Conservation (phyloP, 2,797 vertebrate species). For the Periophthalmus magnuspinnatus region DNA sequence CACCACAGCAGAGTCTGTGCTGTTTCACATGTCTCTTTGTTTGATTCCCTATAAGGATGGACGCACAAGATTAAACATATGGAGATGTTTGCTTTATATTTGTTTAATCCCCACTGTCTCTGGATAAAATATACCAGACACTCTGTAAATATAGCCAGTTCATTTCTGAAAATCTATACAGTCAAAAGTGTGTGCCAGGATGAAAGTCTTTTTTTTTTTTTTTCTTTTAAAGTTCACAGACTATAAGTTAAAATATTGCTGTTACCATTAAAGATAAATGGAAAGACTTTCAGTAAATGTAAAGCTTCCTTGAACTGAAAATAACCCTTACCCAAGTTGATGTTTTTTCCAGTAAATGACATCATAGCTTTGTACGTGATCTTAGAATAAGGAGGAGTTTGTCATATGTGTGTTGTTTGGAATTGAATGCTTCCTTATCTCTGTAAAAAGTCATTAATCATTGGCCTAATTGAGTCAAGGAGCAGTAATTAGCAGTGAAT, state of each 20-base stretch:
- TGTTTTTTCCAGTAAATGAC: neutral
- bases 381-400: slow-evolving; percentile 44
- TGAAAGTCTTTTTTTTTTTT: too few relatives aligned
- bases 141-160: slow-evolving; percentile 58
- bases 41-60: slow-evolving; percentile 65
- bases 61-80: slow-evolving; percentile 49
- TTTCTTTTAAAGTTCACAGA: neutral
- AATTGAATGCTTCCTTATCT: slow-evolving; percentile 71
- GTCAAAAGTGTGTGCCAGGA: too few relatives aligned
- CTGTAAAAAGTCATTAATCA: slow-evolving; percentile 70
- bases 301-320: neutral
- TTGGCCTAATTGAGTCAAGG: slow-evolving; percentile 70
- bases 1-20: slow-evolving; percentile 55
- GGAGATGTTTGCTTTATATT: slow-evolving; percentile 65
- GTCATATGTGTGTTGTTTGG: slow-evolving; percentile 53
- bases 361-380: slow-evolving; percentile 23
- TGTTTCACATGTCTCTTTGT: slow-evolving; percentile 79
- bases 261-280: neutral
- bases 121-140: slow-evolving; percentile 56
- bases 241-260: neutral
- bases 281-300: too few relatives aligned
- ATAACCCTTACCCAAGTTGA: too few relatives aligned
- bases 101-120: slow-evolving; percentile 72
- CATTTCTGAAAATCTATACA: slow-evolving; percentile 42
- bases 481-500: slow-evolving; percentile 69